A percentile compares a stretch with the other conserved stretches of the same genome.
Conservation (phyloP, 2,888 invertebrate genomes). For the Eueremaeus valkanovi region DNA sequence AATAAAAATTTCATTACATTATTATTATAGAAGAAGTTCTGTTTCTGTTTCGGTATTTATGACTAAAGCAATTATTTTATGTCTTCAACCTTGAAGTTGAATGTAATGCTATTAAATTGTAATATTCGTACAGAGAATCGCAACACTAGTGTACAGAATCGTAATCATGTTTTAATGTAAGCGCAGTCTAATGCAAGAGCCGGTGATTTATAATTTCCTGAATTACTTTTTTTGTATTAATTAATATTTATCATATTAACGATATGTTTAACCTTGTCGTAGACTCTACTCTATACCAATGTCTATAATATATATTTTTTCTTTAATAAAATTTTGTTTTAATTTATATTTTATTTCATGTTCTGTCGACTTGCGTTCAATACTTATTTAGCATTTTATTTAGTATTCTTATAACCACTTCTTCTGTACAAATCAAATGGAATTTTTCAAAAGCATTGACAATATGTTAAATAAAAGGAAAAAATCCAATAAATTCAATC, state of each 20-base stretch:
- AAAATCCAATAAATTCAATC: too few relatives aligned
- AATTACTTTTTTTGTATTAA: constrained; percentile 24
- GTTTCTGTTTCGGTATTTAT: neutral
- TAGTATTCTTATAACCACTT: too few relatives aligned
- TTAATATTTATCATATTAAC: constrained; percentile 25
- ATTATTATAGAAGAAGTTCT: neutral
- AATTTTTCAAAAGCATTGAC: too few relatives aligned
- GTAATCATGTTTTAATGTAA: constrained; percentile 23
- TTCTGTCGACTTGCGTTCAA: too few relatives aligned
- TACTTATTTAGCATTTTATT: neutral
- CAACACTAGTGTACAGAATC: constrained; percentile 3
- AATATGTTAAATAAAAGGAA: too few relatives aligned
- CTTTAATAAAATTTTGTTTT: too few relatives aligned
- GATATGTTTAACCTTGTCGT: constrained; percentile 13
- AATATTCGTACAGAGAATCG: neutral
- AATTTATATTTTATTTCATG: too few relatives aligned
- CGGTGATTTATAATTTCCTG: constrained; percentile 33
- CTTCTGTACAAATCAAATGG: too few relatives aligned
- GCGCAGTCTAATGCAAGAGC: constrained; percentile 7
- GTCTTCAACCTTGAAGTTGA: constrained; percentile 33
- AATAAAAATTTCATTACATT: constrained; percentile 3
- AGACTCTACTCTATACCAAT: too few relatives aligned
- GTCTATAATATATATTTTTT: too few relatives aligned
- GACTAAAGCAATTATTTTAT: constrained; percentile 21
- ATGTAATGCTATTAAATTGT: constrained; percentile 30